Evolutionary conservation across 2,797 vertebrate species (phyloP).

Genomic region (Botia kubotai): DNA sequence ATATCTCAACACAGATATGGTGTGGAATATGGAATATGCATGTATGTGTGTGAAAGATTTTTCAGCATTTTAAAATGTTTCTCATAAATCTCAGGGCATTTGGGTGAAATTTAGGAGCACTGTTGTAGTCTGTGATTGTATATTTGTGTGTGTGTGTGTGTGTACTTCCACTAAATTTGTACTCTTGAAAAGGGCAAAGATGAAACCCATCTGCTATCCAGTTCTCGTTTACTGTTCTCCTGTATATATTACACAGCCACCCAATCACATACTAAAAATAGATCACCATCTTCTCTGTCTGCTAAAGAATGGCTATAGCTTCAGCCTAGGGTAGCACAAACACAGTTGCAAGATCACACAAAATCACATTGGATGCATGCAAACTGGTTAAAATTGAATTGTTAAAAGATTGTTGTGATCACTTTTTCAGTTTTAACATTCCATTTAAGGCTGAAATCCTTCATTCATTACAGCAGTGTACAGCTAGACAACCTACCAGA

Average conservation of each 20-base stretch:
- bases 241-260: slow-evolving; percentile 28
- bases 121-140: background rate
- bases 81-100: background rate
- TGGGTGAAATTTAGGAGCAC: background rate
- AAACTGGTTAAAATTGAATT: background rate
- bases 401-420: too few relatives aligned
- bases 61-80: background rate
- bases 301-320: background rate
- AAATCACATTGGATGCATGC: background rate
- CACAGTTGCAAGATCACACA: too few relatives aligned
- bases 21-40: too few relatives aligned
- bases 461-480: too few relatives aligned
- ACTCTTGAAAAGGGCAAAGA: background rate
- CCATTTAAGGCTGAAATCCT: too few relatives aligned
- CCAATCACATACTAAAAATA: slow-evolving; percentile 41
- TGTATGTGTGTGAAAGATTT: background rate
- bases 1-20: background rate
- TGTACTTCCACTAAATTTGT: background rate
- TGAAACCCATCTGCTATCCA: slow-evolving; percentile 10
- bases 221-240: slow-evolving; percentile 30
- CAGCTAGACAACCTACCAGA: too few relatives aligned
- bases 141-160: background rate
- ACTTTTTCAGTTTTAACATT: too few relatives aligned
- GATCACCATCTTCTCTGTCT: background rate
- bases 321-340: background rate